Percentiles rank a stretch among this genome's conserved stretches.
Evolutionary conservation across 2,888 invertebrate species (phyloP).

Genomic region (Kryphioiulus occultus): DNA sequence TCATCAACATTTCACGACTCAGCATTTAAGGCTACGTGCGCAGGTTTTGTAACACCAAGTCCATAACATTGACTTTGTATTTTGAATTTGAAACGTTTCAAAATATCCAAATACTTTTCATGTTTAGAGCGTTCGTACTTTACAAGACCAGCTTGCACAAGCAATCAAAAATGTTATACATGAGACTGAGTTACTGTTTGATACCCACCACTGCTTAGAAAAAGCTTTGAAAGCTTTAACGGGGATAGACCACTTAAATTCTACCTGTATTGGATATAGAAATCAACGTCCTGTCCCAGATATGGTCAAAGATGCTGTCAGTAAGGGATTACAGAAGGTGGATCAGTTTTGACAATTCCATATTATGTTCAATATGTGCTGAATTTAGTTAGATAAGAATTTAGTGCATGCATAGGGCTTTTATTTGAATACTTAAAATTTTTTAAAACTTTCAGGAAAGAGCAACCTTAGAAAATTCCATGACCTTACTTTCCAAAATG

Average conservation of each 20-base stretch:
- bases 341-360: background rate
- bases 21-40: background rate
- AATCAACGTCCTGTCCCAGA: conserved; percentile 40
- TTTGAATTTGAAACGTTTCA: background rate
- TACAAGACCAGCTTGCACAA: conserved; percentile 32
- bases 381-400: no score
- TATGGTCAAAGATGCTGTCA: conserved; percentile 42
- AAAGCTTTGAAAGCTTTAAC: background rate
- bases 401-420: no score
- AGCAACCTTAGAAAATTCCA: background rate
- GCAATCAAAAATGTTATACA: conserved; percentile 2
- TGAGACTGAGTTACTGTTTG: conserved; percentile 15
- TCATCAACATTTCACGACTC: conserved; percentile 17
- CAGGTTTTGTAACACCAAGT: background rate
- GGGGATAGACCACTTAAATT: background rate
- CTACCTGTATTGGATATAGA: conserved; percentile 37
- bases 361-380: no score
- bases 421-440: no score
- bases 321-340: conserved; percentile 4
- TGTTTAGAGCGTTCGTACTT: conserved; percentile 43
- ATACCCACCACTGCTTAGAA: background rate
- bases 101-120: background rate
- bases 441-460: background rate
- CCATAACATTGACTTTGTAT: background rate
- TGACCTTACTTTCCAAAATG: background rate